Evolutionary conservation across 2,113 vertebrate genomes (phyloP).

Genomic region (Saccopteryx leptura): DNA sequence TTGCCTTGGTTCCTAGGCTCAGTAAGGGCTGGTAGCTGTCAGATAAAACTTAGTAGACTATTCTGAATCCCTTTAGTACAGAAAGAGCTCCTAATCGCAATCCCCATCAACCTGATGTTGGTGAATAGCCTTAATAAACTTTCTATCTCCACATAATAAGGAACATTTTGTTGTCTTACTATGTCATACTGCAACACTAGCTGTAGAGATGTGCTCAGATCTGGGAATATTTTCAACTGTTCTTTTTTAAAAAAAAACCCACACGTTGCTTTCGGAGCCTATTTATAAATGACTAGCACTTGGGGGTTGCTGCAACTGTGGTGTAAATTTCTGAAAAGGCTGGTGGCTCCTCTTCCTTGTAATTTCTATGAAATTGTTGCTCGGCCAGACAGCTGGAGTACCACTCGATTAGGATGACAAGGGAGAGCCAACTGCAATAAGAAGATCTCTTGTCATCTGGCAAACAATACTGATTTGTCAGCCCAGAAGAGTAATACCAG

Average conservation of each 20-base stretch:
- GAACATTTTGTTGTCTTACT: conserved; percentile 43
- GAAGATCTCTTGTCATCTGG: conserved; percentile 3
- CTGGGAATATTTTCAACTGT: conserved; percentile 30
- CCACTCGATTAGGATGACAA: conserved; percentile 51
- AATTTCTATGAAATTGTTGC: conserved; percentile 67
- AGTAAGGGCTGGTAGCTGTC: background rate
- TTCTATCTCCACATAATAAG: background rate
- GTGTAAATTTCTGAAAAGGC: conserved; percentile 73
- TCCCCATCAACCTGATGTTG: background rate
- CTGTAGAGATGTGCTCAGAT: conserved; percentile 52
- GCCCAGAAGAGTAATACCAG: background rate
- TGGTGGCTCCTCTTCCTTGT: conserved; percentile 33
- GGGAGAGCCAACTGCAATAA: background rate
- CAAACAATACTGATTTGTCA: conserved; percentile 30
- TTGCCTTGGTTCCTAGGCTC: background rate
- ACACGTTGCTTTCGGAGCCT: conserved; percentile 61
- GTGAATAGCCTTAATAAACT: conserved; percentile 27
- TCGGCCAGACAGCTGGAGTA: conserved; percentile 47
- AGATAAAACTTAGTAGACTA: conserved; percentile 7
- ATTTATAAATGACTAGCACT: conserved; percentile 71
- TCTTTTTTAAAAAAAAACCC: conserved; percentile 70
- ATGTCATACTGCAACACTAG: conserved; percentile 6
- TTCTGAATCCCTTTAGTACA: background rate
- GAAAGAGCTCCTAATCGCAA: conserved; percentile 33
- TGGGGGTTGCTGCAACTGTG: conserved; percentile 52